Percentiles rank a stretch among this genome's conserved stretches.
Conservation (phyloP, 1,140 invertebrate species). For the Drosophila kohkoa region DNA sequence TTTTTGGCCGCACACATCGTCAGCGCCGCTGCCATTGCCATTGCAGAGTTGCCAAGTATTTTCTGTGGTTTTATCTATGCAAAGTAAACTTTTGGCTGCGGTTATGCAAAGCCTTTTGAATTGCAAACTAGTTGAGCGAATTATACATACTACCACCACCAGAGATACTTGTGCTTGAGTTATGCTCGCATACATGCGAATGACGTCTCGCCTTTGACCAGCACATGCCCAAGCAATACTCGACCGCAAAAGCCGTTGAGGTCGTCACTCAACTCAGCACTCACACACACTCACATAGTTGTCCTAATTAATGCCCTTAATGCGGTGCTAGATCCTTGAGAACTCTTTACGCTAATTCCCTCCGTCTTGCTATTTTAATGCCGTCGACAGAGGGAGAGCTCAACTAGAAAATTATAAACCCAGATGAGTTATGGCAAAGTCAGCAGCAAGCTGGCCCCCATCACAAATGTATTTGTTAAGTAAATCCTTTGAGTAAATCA, state of each 20-base stretch:
- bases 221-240: too few relatives aligned
- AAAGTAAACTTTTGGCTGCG: conserved; percentile 74
- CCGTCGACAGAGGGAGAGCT: conserved; percentile 10
- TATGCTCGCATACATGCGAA: not conserved
- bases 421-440: conserved; percentile 1
- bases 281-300: too few relatives aligned
- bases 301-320: not conserved
- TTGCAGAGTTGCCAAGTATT: conserved; percentile 72
- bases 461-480: not conserved
- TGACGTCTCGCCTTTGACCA: not conserved
- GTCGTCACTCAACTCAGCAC: too few relatives aligned
- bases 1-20: conserved; percentile 30
- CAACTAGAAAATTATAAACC: not conserved
- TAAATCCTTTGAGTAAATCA: conserved; percentile 1
- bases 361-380: not conserved
- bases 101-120: conserved; percentile 56
- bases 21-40: too few relatives aligned
- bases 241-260: too few relatives aligned
- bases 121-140: conserved; percentile 67
- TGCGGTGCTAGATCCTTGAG: not conserved
- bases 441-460: not conserved
- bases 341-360: not conserved
- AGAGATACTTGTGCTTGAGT: not conserved
- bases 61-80: conserved; percentile 78
- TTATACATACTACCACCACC: not conserved